Base-by-base conservation (phyloP, 2,113 vertebrate species). In the Oreotrochilus melanogaster region DNA sequence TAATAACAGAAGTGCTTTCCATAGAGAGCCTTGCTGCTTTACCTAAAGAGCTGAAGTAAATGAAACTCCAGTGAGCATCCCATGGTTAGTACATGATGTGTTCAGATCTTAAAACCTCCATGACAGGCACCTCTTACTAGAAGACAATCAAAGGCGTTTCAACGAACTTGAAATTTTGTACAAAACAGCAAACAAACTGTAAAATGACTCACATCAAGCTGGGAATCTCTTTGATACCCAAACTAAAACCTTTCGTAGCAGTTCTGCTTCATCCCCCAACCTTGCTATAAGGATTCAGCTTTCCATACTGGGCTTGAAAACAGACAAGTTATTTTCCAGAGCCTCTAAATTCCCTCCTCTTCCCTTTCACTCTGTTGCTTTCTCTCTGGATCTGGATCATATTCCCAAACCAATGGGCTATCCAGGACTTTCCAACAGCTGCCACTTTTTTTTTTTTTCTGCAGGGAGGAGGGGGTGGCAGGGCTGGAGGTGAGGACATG, bases 391-490 rank as follows among this genome's bases (percentile, higher is more conserved):
- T 79, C 85, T 56, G 91, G 94, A 87, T 97, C 93, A 31, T 43
- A 56, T 97, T 97, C 95, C 96, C 89, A 25, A 94, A 71, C 89
- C 64, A 95, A 92, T 2, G 71, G 93, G 74, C 61, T 82, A 28
- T 37, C 11, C 39, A 39, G 39, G 39, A 35, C 83, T 96, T 86
- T 16, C 87, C 93, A 95, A 66, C 96, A 97, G 96, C 97, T 97
- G 97, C 91, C 35, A 5, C 81, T 54, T 33, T 0, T 23, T 56
- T 81, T 21, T 75, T 53, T 60, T 50, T 45, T 6, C 2, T 67
- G 78, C 37, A 27, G 64, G 53, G 78, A 42, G 42, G 56, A 35
- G 93, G 91, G 74, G 66, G 30, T 4, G 48, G 72, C 81, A 51
- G 89, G 80, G 89, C 88, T 69, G 93, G 84, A 24, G 91, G 33